Base-by-base conservation (phyloP, 2,797 vertebrate genomes). In the Mormyrus proboscirostris region DNA sequence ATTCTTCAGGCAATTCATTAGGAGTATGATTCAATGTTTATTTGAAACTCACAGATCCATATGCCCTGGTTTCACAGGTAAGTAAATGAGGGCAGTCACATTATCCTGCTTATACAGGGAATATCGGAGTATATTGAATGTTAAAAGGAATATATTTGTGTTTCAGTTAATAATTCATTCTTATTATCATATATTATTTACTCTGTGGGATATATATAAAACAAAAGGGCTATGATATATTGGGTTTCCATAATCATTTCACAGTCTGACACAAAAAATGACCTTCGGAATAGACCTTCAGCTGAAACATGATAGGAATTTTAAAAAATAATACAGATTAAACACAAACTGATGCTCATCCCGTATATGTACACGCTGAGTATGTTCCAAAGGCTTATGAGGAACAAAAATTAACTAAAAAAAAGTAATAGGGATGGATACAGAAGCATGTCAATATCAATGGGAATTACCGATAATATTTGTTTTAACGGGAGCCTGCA, bases 191-290 rank as follows among this genome's bases (percentile, higher is more conserved):
- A 49, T 83, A 49, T 83, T 83, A 84, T 84, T 79, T n/a, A 79
- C 6, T 44, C 38, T n/a, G 38, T 19, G 73, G 73, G 73, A n/a
- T 76, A 29, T 76, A 44, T 73, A 73, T 38, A 79, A 79, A 79
- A 38, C 33, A 79, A 79, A 79, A 79, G 38, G 73, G 33, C 38
- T 44, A 19, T 79, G 73, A 16, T 79, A 12, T 41, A 79, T 44
- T 79, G 73, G 12, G 41, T 79, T 44, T 79, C 33, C 38, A 41
- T 79, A 79, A 79, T 79, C 73, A 79, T 79, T 79, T 44, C 41
- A 79, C 73, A 79, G 73, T 79, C 41, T 79, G 73, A 79, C 73
- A 79, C 29, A 53, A 86, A 86, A 86, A 86, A 86, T 86, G 84
- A 47, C 25, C 51, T 33, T 86, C 22, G 29, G 47, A 55, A 55